phyloP scores from a whole-genome alignment of 1,140 invertebrate genomes.

The Pollicipes pollicipes region DNA sequence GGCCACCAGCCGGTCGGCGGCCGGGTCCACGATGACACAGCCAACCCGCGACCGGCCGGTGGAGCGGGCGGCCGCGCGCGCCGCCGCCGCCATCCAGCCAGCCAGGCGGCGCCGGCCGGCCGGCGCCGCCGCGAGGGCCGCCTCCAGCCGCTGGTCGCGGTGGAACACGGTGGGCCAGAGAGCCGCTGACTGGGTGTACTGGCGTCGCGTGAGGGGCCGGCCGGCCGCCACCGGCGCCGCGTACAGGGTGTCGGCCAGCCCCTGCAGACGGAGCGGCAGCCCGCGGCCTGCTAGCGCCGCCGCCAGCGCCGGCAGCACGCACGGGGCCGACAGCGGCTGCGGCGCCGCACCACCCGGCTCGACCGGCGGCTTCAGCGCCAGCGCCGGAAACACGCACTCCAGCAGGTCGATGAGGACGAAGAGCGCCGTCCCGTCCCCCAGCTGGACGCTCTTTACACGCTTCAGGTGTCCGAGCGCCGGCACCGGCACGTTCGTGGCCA shows the following conservation, averaged over 20 bases:
- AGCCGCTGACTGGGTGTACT: not conserved
- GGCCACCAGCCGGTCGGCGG: conserved; percentile 27
- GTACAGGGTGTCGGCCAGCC: not conserved
- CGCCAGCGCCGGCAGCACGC: not conserved
- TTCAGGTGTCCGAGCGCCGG: conserved; percentile 15
- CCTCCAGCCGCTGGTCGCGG: not conserved
- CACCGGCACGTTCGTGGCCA: conserved; percentile 14
- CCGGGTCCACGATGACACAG: conserved; percentile 22
- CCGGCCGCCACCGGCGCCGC: not conserved
- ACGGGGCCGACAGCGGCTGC: conserved; percentile 11
- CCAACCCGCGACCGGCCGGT: conserved; percentile 9
- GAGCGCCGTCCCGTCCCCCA: not conserved
- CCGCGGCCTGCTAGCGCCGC: not conserved
- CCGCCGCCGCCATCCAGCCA: conserved; percentile 27
- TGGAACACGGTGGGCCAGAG: not conserved
- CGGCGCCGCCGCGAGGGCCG: not conserved
- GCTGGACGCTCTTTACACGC: conserved; percentile 11
- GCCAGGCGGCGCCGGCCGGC: conserved; percentile 32
- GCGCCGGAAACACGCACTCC: conserved; percentile 1
- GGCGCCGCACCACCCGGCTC: conserved; percentile 8
- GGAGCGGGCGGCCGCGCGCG: conserved; percentile 16
- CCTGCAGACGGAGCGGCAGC: not conserved
- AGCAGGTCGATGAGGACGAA: not conserved
- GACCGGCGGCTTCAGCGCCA: not conserved
- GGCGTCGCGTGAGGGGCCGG: not conserved